A percentile compares a stretch with the other conserved stretches of the same genome.
These are phyloP conservation scores for Setophaga kirtlandii DNA, from an alignment of 2,113 vertebrate genomes.

Conservation along the genomic window DNA sequence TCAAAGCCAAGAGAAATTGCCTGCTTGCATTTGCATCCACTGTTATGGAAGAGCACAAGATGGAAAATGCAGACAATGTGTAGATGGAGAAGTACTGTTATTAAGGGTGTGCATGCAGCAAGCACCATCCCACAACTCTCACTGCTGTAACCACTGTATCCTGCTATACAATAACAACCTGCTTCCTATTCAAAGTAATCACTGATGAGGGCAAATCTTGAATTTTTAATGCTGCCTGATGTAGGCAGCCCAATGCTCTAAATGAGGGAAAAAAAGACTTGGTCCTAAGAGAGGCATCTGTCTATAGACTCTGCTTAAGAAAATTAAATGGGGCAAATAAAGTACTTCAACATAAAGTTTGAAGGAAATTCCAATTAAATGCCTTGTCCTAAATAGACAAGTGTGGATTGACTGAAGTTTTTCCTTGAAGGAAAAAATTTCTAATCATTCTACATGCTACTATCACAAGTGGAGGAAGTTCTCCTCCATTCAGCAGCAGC, in stretches of 20 bases:
- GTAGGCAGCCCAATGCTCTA: background rate
- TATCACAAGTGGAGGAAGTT: rapidly evolving
- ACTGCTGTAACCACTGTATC: background rate
- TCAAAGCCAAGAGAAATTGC: conserved; percentile 29
- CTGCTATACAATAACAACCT: background rate
- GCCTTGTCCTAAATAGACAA: background rate
- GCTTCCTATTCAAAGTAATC: conserved; percentile 30
- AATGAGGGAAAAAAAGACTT: background rate
- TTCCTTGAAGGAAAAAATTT: background rate
- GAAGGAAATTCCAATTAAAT: conserved; percentile 16
- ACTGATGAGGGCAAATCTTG: conserved; percentile 29
- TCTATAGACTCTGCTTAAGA: conserved; percentile 16
- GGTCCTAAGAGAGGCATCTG: background rate
- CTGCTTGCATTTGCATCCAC: background rate
- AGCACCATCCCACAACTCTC: background rate
- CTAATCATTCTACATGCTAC: background rate
- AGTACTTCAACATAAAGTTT: conserved; percentile 7
- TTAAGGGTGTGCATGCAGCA: background rate
- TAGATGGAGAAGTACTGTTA: background rate
- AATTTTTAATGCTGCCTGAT: conserved; percentile 31
- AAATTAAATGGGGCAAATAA: conserved; percentile 28
- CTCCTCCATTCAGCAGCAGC: background rate
- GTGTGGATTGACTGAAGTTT: background rate
- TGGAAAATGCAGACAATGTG: background rate
- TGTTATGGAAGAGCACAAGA: background rate